Base-by-base conservation (phyloP, 2,797 vertebrate species). In the Crenuchus spilurus region DNA sequence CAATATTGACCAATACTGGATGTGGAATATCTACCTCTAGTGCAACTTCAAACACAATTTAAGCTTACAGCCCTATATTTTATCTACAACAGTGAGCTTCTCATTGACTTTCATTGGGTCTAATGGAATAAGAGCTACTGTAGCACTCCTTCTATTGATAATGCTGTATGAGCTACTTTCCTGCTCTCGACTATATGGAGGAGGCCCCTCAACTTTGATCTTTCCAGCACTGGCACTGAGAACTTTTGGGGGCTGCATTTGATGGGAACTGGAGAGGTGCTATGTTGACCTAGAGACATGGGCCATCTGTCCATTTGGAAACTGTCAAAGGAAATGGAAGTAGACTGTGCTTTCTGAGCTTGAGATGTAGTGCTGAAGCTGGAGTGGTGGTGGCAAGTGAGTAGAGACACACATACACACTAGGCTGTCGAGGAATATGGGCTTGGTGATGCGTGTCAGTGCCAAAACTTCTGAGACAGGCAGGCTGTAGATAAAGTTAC, bases 161-260 rank as follows among this genome's bases (percentile, higher is more conserved):
- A 66, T 46, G 51, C 60, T 39, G 28, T 28, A 37, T 44, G 64
- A 52, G 55, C 46, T 75, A 33, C 57, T 63, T 75, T 51, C 31
- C 51, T 7, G 24, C 57, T 63, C 70, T 67, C 37, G 16, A 55
- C 22, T 46, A 22, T 14, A 49, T 37, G 71, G 61, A 64, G 39
- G 39, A 2, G 20, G 55, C 52, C 62, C 48, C 61, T 67, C 33
- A 51, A 65, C 72, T 77, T 65, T 77, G 55, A 79, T 68, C 65
- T 70, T 49, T 73, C 58, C 52, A 62, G 61, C 48, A 20, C 52
- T 62, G 46, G 70, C 77, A 68, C 33, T 10, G 24, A 69, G 42
- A 39, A 41, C 74, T 79, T 14, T 60, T 42, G 46, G 63, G 74
- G 52, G 54, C 55, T 44, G 41, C 5, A n/a, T 71, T 64, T 72